These are phyloP conservation scores for Aptenodytes forsteri DNA, from an alignment of 2,113 vertebrate species.

Conservation along the genomic window DNA sequence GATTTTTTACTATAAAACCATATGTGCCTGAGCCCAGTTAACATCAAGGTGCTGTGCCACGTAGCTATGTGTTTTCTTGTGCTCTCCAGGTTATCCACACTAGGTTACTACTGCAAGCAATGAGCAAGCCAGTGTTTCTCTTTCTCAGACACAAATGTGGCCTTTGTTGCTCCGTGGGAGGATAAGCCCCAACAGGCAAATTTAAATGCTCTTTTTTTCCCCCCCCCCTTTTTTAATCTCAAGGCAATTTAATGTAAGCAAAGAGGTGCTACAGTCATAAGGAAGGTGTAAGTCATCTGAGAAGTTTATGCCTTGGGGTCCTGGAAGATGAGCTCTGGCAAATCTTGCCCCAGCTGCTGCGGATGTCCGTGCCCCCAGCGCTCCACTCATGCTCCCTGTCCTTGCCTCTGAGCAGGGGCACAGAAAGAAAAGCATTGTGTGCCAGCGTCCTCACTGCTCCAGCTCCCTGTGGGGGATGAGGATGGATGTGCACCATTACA, in stretches of 20 bases:
- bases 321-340: not conserved
- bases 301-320: not conserved
- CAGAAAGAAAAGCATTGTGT: not conserved
- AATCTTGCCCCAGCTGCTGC: not conserved
- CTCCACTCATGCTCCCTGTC: not conserved
- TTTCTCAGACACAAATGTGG: not conserved
- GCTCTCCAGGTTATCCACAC: not conserved
- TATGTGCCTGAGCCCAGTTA: not conserved
- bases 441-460: not conserved
- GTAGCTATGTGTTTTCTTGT: not conserved
- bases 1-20: not conserved
- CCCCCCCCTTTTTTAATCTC: not conserved
- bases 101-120: not conserved
- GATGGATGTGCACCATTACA: not conserved
- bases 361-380: fast-evolving
- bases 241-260: not conserved
- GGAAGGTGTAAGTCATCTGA: not conserved
- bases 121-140: not conserved
- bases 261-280: not conserved
- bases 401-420: not conserved
- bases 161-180: not conserved
- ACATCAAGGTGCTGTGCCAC: not conserved
- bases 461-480: not conserved
- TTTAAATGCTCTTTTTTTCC: not conserved
- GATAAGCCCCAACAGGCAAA: not conserved